A percentile compares a stretch with the other conserved stretches of the same genome.
These are phyloP conservation scores for Turnix velox DNA, from an alignment of 2,113 vertebrate genomes.

Conservation along the genomic window DNA sequence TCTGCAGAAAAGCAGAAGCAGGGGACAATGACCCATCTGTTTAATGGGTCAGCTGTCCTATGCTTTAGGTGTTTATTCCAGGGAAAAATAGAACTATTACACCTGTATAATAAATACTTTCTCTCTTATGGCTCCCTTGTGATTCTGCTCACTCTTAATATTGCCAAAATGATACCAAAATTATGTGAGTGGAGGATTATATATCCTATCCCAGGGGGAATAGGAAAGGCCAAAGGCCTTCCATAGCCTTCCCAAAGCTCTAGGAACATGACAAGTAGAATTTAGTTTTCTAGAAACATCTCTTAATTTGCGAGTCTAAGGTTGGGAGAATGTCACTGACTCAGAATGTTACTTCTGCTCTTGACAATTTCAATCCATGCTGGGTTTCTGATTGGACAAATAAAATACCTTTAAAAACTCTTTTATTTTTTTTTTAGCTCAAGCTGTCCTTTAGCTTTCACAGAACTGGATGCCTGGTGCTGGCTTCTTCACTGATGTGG, in stretches of 20 bases:
- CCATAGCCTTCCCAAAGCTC: neutral
- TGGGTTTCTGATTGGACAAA: neutral
- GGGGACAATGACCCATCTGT: neutral
- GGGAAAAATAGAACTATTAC: neutral
- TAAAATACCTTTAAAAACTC: neutral
- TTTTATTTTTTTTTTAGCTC: neutral
- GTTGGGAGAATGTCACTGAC: neutral
- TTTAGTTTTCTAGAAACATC: neutral
- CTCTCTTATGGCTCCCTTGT: neutral
- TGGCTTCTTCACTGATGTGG: neutral
- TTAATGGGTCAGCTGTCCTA: neutral
- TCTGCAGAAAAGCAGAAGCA: neutral
- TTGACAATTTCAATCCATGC: neutral
- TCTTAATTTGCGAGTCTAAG: neutral
- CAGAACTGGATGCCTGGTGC: neutral
- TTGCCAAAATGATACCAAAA: neutral
- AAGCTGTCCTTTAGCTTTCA: neutral
- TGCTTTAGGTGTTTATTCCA: neutral
- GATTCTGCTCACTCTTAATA: neutral
- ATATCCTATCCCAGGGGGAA: neutral
- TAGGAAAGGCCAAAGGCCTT: neutral
- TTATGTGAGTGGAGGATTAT: neutral
- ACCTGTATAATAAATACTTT: slow-evolving; percentile 39
- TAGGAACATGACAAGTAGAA: neutral
- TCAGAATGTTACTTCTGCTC: neutral